Conservation (phyloP, 2,113 vertebrate genomes). For the Nicator chloris region DNA sequence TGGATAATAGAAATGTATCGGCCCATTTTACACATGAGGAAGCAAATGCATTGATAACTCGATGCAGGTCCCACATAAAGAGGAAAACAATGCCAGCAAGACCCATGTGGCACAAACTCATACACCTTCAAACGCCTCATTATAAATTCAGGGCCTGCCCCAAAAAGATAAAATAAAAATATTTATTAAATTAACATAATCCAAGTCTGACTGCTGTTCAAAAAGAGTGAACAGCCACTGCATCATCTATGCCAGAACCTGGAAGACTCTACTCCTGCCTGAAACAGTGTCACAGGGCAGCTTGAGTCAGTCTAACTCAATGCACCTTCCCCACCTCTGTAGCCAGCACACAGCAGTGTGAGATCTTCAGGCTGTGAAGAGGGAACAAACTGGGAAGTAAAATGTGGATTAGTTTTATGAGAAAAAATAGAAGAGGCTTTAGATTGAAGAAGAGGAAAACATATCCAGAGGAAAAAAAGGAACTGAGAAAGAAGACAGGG, state of each 20-base stretch:
- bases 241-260: not conserved
- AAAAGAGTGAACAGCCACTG: not conserved
- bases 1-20: not conserved
- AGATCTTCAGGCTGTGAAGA: not conserved
- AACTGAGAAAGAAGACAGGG: not conserved
- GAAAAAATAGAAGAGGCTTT: not conserved
- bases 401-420: not conserved
- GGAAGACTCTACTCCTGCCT: not conserved
- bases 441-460: not conserved
- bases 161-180: not conserved
- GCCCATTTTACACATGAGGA: not conserved
- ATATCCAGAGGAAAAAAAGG: not conserved
- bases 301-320: not conserved
- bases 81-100: not conserved
- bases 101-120: not conserved
- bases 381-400: not conserved
- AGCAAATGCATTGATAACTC: not conserved
- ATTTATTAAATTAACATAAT: not conserved
- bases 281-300: not conserved
- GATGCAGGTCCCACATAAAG: not conserved
- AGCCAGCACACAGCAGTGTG: not conserved
- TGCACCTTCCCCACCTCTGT: not conserved
- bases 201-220: not conserved
- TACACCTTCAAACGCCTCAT: not conserved
- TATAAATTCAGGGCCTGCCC: not conserved